A percentile compares a stretch with the other conserved stretches of the same genome.
Evolutionary conservation across 2,797 vertebrate genomes (phyloP).

Genomic region (Onychomys leucogaster): DNA sequence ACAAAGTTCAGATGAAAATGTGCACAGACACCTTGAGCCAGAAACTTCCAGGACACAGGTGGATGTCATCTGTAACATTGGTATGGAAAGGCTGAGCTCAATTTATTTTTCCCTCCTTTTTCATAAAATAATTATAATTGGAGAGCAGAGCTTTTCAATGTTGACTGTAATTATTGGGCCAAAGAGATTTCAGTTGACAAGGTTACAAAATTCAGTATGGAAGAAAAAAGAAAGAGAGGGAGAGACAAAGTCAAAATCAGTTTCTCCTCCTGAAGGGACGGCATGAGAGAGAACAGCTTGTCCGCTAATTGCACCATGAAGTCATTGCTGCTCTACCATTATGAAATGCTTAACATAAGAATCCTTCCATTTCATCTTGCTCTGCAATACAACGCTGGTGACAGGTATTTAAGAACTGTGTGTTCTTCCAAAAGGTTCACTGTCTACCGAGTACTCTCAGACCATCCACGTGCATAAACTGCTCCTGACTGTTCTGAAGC

Average conservation of each 20-base stretch:
- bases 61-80: neutral
- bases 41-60: constrained; percentile 32
- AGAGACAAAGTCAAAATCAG: constrained; percentile 69
- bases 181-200: constrained; percentile 49
- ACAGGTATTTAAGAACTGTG: constrained; percentile 77
- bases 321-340: constrained; percentile 66
- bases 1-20: neutral
- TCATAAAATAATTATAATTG: constrained; percentile 58
- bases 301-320: constrained; percentile 67
- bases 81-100: neutral
- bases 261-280: constrained; percentile 62
- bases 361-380: constrained; percentile 61
- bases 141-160: constrained; percentile 49
- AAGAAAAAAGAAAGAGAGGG: constrained; percentile 1
- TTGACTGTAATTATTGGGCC: constrained; percentile 59
- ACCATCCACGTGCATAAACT: neutral
- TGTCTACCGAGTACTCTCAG: constrained; percentile 52
- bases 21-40: constrained; percentile 31
- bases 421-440: constrained; percentile 71
- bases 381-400: constrained; percentile 61
- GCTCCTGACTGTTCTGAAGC: constrained; percentile 47
- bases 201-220: constrained; percentile 63
- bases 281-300: constrained; percentile 70
- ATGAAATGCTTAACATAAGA: constrained; percentile 57
- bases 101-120: constrained; percentile 58